Conservation (phyloP, 2,797 vertebrate species). For the Echiichthys vipera region DNA sequence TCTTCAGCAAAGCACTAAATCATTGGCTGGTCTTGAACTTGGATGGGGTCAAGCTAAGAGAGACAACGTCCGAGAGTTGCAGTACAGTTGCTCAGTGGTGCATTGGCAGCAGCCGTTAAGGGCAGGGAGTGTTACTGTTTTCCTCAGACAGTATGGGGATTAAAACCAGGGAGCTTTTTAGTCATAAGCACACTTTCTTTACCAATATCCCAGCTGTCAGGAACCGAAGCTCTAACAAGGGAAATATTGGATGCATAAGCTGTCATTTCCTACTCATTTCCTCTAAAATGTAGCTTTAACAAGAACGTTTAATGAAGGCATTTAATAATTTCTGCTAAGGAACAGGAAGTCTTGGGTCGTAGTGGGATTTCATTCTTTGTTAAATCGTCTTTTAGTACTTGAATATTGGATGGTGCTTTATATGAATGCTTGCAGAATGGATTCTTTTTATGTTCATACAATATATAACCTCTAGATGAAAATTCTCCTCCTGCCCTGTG, state of each 20-base stretch:
- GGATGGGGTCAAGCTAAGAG: background rate
- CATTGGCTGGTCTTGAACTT: background rate
- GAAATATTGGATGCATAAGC: conserved; percentile 19
- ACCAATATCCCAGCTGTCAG: conserved; percentile 38
- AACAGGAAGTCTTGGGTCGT: background rate
- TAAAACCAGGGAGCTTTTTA: conserved; percentile 56
- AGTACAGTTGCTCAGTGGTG: conserved; percentile 25
- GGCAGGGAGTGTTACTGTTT: conserved; percentile 36
- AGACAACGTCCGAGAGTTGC: conserved; percentile 12
- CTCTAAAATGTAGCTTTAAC: conserved; percentile 27
- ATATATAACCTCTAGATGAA: background rate
- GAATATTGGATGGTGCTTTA: conserved; percentile 8
- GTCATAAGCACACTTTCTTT: conserved; percentile 36
- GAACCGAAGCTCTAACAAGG: conserved; percentile 20
- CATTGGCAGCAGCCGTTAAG: conserved; percentile 39
- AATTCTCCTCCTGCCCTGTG: conserved; percentile 3
- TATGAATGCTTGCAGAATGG: background rate
- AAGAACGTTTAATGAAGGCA: conserved; percentile 45
- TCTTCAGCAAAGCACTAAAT: conserved; percentile 18
- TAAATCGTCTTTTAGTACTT: conserved; percentile 11
- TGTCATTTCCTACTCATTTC: conserved; percentile 41
- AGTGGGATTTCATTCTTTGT: conserved; percentile 8
- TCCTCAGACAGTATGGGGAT: conserved; percentile 32
- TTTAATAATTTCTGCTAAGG: conserved; percentile 39
- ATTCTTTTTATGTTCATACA: conserved; percentile 1